Evolutionary conservation across 1,140 invertebrate species (phyloP).

Genomic region (Asobara japonica): DNA sequence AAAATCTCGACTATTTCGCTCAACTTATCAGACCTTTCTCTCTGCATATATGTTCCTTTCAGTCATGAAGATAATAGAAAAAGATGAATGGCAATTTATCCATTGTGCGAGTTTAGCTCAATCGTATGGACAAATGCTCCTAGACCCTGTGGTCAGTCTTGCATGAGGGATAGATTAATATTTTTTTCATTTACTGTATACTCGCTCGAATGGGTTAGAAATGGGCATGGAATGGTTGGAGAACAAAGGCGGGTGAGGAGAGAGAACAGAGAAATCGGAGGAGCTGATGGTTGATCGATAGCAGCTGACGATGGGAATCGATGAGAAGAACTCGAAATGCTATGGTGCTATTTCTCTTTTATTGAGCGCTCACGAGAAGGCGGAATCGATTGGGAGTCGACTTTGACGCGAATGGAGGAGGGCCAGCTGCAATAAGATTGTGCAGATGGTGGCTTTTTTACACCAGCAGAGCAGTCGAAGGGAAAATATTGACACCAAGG

Average conservation of each 20-base stretch:
- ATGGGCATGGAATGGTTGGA: background rate
- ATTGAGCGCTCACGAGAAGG: slow-evolving; percentile 6
- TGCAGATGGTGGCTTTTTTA: background rate
- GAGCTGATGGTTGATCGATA: slow-evolving; percentile 7
- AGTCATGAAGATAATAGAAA: slow-evolving; percentile 25
- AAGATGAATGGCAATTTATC: slow-evolving; percentile 49
- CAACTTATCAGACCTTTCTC: too few species aligned
- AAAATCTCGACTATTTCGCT: too few species aligned
- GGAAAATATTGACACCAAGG: background rate
- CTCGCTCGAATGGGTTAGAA: background rate
- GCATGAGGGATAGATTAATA: background rate
- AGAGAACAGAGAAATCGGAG: background rate
- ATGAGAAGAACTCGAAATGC: background rate
- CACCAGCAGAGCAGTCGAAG: background rate
- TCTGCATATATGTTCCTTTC: too few species aligned
- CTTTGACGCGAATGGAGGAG: background rate
- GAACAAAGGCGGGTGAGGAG: background rate
- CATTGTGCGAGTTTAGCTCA: slow-evolving; percentile 54
- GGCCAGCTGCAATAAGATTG: slow-evolving; percentile 15
- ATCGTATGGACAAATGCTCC: slow-evolving; percentile 42
- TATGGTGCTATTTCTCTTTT: background rate
- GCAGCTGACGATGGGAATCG: slow-evolving; percentile 2
- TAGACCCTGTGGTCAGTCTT: slow-evolving; percentile 4
- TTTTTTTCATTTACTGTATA: background rate
- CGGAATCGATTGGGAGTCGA: slow-evolving; percentile 1